A percentile compares a stretch with the other conserved stretches of the same genome.
Conservation (phyloP, 1,140 invertebrate species). For the Microplitis mediator region DNA sequence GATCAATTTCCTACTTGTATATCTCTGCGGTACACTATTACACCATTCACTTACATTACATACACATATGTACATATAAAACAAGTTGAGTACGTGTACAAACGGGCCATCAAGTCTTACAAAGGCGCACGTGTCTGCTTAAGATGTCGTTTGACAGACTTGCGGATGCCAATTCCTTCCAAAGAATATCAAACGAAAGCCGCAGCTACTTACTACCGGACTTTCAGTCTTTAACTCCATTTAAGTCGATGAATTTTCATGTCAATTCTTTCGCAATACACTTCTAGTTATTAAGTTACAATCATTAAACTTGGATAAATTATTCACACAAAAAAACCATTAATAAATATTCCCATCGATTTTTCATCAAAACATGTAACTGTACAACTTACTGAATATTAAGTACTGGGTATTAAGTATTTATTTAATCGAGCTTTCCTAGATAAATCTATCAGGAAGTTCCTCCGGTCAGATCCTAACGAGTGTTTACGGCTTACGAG, state of each 20-base stretch:
- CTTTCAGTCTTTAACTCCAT: constrained; percentile 32
- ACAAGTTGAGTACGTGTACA: neutral
- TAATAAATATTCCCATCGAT: neutral
- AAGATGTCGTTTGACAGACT: constrained; percentile 4
- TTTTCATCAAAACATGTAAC: neutral
- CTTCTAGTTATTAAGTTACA: constrained; percentile 21
- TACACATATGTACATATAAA: neutral
- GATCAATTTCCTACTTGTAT: constrained; percentile 29
- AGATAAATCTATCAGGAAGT: too few relatives aligned
- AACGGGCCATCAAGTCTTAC: neutral
- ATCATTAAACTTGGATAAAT: neutral
- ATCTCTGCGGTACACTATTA: neutral
- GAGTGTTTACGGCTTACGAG: neutral
- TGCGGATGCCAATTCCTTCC: constrained; percentile 28
- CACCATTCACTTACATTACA: neutral
- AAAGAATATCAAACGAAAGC: constrained; percentile 33
- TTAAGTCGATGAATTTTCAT: constrained; percentile 48
- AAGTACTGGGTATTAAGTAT: too few relatives aligned
- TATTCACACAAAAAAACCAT: neutral
- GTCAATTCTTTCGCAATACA: constrained; percentile 48
- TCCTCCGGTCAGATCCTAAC: constrained; percentile 10
- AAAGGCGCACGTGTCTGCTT: constrained; percentile 15
- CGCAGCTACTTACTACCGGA: constrained; percentile 32
- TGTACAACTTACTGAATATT: too few relatives aligned
- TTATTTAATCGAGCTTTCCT: too few relatives aligned